Evolutionary conservation across 2,888 invertebrate species (phyloP).

Genomic region (Trichacis sp.): DNA sequence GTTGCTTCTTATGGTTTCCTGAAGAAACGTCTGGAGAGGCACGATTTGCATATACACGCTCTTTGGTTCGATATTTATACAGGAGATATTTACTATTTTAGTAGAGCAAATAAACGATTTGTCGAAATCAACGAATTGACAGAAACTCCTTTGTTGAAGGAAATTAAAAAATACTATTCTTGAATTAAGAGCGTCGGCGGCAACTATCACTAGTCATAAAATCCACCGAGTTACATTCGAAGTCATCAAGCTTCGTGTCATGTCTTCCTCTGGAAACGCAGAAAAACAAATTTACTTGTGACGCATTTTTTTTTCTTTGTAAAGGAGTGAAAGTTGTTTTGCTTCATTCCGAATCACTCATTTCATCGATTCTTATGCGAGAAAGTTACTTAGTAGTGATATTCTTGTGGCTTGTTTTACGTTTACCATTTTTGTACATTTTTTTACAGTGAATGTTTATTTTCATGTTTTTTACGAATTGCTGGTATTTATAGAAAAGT

Average conservation of each 20-base stretch:
- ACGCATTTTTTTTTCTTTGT: background rate
- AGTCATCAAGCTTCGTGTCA: no score
- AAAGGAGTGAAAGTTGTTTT: background rate
- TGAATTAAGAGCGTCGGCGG: slow-evolving; percentile 53
- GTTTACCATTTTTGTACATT: no score
- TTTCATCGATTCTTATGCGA: background rate
- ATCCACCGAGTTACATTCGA: background rate
- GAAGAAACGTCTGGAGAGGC: slow-evolving; percentile 82
- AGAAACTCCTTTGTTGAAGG: slow-evolving; percentile 80
- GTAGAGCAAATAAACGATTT: slow-evolving; percentile 86
- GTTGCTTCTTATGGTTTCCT: slow-evolving; percentile 93
- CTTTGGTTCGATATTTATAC: slow-evolving; percentile 98
- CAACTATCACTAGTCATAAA: background rate
- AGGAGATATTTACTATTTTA: slow-evolving; percentile 95
- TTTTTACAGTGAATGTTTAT: background rate
- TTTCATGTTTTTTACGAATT: background rate
- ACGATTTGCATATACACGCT: slow-evolving; percentile 90
- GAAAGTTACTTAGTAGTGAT: background rate
- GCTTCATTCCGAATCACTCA: background rate
- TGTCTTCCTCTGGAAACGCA: background rate
- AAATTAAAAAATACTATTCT: slow-evolving; percentile 85
- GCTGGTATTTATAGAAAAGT: no score
- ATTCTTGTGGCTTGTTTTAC: no score
- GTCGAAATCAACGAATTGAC: slow-evolving; percentile 87
- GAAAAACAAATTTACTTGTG: background rate